phyloP scores from a whole-genome alignment of 2,797 vertebrate species.

The Tragelaphus eurycerus region DNA sequence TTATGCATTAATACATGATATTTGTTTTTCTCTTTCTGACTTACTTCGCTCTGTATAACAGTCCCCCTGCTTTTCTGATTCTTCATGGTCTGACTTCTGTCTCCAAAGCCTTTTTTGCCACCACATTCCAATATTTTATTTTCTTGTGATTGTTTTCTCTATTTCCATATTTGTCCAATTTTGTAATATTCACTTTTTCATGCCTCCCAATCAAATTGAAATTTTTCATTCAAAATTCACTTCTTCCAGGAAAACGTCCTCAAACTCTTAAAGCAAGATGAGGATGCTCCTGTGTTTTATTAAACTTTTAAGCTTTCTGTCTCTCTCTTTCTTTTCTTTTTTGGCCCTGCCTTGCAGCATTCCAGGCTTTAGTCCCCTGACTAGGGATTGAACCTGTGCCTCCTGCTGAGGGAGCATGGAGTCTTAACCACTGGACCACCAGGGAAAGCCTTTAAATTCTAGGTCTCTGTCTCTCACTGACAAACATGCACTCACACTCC shows the following conservation, averaged over 20 bases:
- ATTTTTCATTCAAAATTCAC: background rate
- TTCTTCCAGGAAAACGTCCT: background rate
- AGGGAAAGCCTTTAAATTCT: background rate
- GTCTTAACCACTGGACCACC: background rate
- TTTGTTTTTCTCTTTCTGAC: background rate
- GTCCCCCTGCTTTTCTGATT: background rate
- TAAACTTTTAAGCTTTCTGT: background rate
- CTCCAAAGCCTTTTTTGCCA: background rate
- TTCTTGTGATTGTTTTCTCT: background rate
- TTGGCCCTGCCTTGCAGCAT: background rate
- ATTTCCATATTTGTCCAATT: background rate
- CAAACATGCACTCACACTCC: background rate
- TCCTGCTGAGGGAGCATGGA: background rate
- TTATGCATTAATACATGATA: background rate
- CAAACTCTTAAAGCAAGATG: background rate
- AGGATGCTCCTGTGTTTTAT: background rate
- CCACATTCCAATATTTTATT: background rate
- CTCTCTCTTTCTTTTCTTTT: background rate
- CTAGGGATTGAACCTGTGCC: background rate
- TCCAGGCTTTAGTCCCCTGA: background rate
- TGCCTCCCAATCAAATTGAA: background rate
- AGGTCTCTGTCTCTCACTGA: background rate
- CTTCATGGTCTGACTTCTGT: background rate
- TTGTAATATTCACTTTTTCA: background rate
- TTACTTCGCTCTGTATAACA: background rate